Evolutionary conservation across 2,888 invertebrate species (phyloP).

Genomic region (Pegoplata infirma): DNA sequence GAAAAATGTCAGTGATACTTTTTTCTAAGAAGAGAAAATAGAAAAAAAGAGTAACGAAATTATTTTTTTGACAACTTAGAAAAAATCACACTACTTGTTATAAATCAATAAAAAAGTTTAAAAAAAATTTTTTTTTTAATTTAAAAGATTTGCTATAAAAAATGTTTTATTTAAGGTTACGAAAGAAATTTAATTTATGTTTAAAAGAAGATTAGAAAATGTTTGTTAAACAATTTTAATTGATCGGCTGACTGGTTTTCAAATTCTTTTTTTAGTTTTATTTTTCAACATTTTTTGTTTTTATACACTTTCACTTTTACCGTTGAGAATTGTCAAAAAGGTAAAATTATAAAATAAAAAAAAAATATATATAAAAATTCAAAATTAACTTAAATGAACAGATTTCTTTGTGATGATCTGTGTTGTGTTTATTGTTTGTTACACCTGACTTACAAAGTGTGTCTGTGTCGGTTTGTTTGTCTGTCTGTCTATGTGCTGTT

Average conservation of each 20-base stretch:
- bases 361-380: too few species aligned
- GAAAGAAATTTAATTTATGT: background rate
- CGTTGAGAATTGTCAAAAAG: constrained; percentile 19
- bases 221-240: background rate
- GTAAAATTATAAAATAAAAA: too few species aligned
- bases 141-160: background rate
- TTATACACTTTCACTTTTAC: constrained; percentile 36
- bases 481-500: too few species aligned
- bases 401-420: constrained; percentile 8
- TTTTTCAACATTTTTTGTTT: constrained; percentile 9
- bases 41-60: background rate
- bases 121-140: background rate
- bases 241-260: background rate
- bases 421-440: constrained; percentile 5
- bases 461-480: background rate
- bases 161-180: background rate
- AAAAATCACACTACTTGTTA: background rate
- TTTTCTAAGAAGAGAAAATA: background rate
- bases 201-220: background rate
- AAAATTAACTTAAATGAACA: background rate
- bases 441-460: background rate
- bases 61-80: background rate
- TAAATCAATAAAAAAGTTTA: background rate
- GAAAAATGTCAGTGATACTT: background rate
- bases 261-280: constrained; percentile 18